Evolutionary conservation across 1,140 invertebrate species (phyloP), one percentile per base, ranked within the genome.

Genomic region (Anastatus disparis): DNA sequence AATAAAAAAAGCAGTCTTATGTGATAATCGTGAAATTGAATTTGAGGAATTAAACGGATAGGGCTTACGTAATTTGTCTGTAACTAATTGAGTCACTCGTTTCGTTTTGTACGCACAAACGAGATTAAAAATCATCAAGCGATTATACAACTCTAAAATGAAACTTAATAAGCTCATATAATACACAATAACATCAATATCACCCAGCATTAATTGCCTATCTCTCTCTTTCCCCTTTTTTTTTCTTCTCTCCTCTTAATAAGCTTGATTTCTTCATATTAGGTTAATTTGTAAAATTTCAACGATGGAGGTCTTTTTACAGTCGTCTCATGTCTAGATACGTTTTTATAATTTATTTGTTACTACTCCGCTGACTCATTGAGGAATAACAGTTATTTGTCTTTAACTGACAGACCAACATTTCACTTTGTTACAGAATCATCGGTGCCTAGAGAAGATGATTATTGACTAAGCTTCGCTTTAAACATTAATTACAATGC

Each of bases 11-110:
- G 10, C 27, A 55, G 35, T n/a, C n/a, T 58, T 55, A 42, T 13
- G 8, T 26, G 26, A 20, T 56, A 71, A 73, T 71, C 67, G 27
- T 20, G 17, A 61, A 72, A 74, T 74, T 73, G 73, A 67, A 76
- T 72, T 74, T 69, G 66, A 58, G 55, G n/a, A n/a, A n/a, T n/a
- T n/a, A n/a, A n/a, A n/a, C n/a, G n/a, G n/a, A n/a, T n/a, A n/a
- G n/a, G n/a, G 35, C 24, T 61, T 69, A 31, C 63, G 50, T 42
- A 65, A 65, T 65, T 55, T 53, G 63, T 65, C 50, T 55, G 50
- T 44, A 44, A 55, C 63, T 55, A 65, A 65, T 65, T 44, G 63
- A 53, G 63, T 42, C 50, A 53, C 50, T 65, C 38, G 4, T 35
- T 65, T 29, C 62, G 15, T 64, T n/a, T n/a, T 64, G 27, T 63